Base-by-base conservation (phyloP, 2,888 invertebrate species). In the Lasius fuliginosus region DNA sequence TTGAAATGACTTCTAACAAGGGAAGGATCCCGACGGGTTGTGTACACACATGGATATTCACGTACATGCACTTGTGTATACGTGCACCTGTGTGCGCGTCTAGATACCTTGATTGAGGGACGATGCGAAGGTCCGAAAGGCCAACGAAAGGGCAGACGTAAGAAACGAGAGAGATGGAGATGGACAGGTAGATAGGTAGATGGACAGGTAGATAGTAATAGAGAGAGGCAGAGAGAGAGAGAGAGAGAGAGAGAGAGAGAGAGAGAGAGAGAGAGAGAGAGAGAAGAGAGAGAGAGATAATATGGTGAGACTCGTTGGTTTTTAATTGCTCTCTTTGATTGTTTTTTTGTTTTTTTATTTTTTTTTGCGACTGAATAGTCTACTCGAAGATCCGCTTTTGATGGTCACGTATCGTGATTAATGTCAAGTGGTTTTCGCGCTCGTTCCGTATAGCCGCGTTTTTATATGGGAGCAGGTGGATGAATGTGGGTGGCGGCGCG, bases 241-340 rank as follows among this genome's bases (percentile, higher is more conserved):
- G 33, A 33, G 42, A 36, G 53, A 23, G 40, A 27, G 60, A 36
- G 53, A 23, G 40, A 27, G 60, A 77, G 77, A 42, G 27, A 40
- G 77, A 65, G 27, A 69, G 40, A 49, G 5, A 58, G 18, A 76
- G 42, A 15, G 1, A 12, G 33, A 33, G 42, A 36, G 53, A 23
- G 40, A 27, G 60, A n/a, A n/a, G n/a, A n/a, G n/a, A n/a, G n/a
- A n/a, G n/a, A n/a, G n/a, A n/a, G n/a, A n/a, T n/a, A n/a, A n/a
- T n/a, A n/a, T n/a, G 53, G 36, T 23, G 58, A 40, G 85, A 68
- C 84, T 88, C 84, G 90, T 87, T 82, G 85, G 75, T 86, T 91
- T 91, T 90, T 90, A 90, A 90, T 90, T 91, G 90, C 86, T 91
- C 90, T 85, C 91, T 90, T 91, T 91, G 85, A 91, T 90, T 91